Evolutionary conservation across 2,113 vertebrate species (phyloP).

Genomic region (Antechinus stuartii): DNA sequence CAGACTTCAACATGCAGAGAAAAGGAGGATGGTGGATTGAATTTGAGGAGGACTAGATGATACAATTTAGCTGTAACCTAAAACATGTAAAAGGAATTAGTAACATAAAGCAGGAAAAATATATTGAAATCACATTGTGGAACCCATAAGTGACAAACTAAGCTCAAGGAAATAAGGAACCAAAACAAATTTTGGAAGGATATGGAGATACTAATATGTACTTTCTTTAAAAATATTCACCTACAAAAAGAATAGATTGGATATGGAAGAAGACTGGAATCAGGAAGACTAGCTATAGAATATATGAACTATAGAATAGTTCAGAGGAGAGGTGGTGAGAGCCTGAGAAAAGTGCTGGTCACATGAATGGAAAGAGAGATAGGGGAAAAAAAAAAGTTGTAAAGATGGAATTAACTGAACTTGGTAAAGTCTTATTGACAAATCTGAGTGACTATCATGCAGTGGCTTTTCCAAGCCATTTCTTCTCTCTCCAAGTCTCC

Average conservation of each 20-base stretch:
- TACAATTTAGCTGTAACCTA: not conserved
- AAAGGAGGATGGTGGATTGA: not conserved
- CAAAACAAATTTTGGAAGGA: not conserved
- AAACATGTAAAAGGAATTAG: not conserved
- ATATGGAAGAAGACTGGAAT: not conserved
- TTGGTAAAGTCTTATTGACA: not conserved
- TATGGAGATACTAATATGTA: not conserved
- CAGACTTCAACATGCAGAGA: not conserved
- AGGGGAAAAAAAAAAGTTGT: not conserved
- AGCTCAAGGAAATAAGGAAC: not conserved
- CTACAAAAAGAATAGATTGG: not conserved
- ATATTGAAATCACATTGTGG: not conserved
- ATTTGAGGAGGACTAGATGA: not conserved
- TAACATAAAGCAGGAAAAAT: not conserved
- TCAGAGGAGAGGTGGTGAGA: not conserved
- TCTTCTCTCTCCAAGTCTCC: not conserved
- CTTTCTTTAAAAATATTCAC: not conserved
- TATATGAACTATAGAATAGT: not conserved
- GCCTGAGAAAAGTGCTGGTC: not conserved
- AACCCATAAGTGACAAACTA: not conserved
- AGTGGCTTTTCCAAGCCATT: not conserved
- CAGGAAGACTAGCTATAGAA: not conserved
- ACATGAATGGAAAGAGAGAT: not conserved
- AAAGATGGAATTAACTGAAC: not conserved
- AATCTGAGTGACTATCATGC: not conserved